phyloP scores from a whole-genome alignment of 2,797 vertebrate genomes.

The Sebastes itinus region DNA sequence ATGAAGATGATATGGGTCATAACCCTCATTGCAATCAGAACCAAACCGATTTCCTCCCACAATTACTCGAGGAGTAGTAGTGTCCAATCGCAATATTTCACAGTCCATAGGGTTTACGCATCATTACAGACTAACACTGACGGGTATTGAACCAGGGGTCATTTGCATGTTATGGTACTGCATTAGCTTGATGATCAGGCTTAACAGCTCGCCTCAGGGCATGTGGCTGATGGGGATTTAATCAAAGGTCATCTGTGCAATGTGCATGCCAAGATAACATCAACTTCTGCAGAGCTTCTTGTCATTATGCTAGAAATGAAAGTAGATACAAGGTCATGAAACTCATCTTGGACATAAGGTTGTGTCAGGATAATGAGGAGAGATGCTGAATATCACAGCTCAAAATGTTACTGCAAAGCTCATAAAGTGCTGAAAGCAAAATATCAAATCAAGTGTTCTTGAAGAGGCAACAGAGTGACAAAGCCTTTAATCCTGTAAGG shows the following conservation, averaged over 20 bases:
- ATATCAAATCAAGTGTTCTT: background rate
- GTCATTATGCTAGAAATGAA: slow-evolving; percentile 1
- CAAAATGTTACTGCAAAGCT: background rate
- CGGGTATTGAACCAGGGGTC: slow-evolving; percentile 16
- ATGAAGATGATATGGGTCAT: slow-evolving; percentile 48
- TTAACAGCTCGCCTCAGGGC: slow-evolving; percentile 10
- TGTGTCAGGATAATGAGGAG: background rate
- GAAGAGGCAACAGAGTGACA: background rate
- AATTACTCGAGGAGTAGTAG: slow-evolving; percentile 7
- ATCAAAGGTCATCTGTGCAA: slow-evolving; percentile 44
- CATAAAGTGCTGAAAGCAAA: background rate
- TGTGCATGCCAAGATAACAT: slow-evolving; percentile 7
- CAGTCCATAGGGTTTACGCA: slow-evolving; percentile 45
- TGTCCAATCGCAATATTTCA: slow-evolving; percentile 24
- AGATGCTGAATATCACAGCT: background rate
- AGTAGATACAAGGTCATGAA: background rate
- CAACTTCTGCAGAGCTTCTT: background rate
- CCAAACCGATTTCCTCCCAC: slow-evolving; percentile 32
- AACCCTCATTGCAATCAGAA: slow-evolving; percentile 20
- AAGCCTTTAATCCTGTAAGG: slow-evolving; percentile 7
- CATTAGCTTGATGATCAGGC: slow-evolving; percentile 32
- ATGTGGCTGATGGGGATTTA: slow-evolving; percentile 28
- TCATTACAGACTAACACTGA: slow-evolving; percentile 34
- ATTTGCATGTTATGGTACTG: slow-evolving; percentile 61
- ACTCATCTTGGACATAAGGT: background rate